phyloP scores from a whole-genome alignment of 2,888 invertebrate genomes.

The Megastigmus dorsalis region DNA sequence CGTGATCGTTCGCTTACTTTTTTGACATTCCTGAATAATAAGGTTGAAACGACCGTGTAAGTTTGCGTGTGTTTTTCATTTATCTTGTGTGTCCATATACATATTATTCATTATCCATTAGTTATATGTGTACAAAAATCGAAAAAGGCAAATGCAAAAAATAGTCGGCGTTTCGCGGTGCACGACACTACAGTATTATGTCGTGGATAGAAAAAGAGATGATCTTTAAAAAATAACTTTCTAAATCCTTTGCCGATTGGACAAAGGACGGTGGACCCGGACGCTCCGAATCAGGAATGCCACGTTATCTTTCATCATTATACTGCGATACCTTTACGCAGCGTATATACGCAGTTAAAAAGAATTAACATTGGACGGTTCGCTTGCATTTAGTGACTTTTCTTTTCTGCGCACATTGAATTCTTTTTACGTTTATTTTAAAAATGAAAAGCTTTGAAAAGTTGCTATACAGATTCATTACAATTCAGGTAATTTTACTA shows the following conservation, averaged over 20 bases:
- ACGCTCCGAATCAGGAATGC: conserved; percentile 52
- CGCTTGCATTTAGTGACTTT: conserved; percentile 22
- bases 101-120: conserved; percentile 26
- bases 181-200: conserved; percentile 9
- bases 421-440: no score
- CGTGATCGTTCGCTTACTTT: conserved; percentile 55
- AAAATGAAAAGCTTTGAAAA: no score
- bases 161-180: conserved; percentile 43
- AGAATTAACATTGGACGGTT: conserved; percentile 31
- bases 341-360: conserved; percentile 21
- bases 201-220: conserved; percentile 41
- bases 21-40: conserved; percentile 55
- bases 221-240: conserved; percentile 51
- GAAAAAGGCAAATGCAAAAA: conserved; percentile 53
- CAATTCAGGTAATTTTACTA: no score
- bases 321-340: conserved; percentile 11
- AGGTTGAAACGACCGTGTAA: conserved; percentile 36
- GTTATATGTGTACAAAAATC: conserved; percentile 47
- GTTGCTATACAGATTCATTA: no score
- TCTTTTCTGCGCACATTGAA: no score
- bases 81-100: background rate
- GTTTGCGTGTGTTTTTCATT: background rate
- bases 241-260: conserved; percentile 21
- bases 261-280: conserved; percentile 31
- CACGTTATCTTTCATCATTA: conserved; percentile 18